A percentile compares a stretch with the other conserved stretches of the same genome.
Evolutionary conservation across 1,140 invertebrate species (phyloP).

Genomic region (Panagrolaimus sp.): DNA sequence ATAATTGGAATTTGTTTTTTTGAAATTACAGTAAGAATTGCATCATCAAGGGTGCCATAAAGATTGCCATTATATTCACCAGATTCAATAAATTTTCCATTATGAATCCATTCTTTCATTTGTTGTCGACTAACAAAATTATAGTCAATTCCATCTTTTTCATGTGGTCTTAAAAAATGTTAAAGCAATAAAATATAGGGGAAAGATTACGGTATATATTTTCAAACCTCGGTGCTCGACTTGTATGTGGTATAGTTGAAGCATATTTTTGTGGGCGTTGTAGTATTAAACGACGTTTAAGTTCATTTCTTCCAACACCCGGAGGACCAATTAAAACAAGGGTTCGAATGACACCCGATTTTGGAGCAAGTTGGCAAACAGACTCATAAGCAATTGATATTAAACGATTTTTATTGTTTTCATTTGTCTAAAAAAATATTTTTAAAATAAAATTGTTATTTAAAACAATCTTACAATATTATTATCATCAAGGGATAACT

Average conservation of each 20-base stretch:
- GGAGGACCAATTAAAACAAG: constrained; percentile 88
- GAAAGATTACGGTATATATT: constrained; percentile 13
- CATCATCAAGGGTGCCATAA: constrained; percentile 80
- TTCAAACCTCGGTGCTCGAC: constrained; percentile 20
- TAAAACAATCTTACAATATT: neutral
- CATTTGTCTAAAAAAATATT: constrained; percentile 12
- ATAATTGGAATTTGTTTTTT: constrained; percentile 83
- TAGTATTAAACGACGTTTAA: constrained; percentile 78
- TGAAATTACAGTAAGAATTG: constrained; percentile 78
- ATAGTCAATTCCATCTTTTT: constrained; percentile 88
- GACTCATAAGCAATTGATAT: constrained; percentile 73
- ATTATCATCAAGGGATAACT: neutral
- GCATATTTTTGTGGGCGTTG: constrained; percentile 82
- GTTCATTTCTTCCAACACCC: constrained; percentile 84
- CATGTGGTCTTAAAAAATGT: constrained; percentile 66
- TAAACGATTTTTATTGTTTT: constrained; percentile 14
- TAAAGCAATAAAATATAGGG: neutral
- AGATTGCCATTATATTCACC: constrained; percentile 94
- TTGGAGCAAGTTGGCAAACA: constrained; percentile 81
- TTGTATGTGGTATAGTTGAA: constrained; percentile 81
- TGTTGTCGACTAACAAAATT: constrained; percentile 79
- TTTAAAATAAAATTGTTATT: constrained; percentile 68
- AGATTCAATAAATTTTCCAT: constrained; percentile 85
- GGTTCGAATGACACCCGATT: constrained; percentile 75
- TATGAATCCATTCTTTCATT: constrained; percentile 81